Base-by-base conservation (phyloP, 2,888 invertebrate genomes). In the Cephus pygmeus region DNA sequence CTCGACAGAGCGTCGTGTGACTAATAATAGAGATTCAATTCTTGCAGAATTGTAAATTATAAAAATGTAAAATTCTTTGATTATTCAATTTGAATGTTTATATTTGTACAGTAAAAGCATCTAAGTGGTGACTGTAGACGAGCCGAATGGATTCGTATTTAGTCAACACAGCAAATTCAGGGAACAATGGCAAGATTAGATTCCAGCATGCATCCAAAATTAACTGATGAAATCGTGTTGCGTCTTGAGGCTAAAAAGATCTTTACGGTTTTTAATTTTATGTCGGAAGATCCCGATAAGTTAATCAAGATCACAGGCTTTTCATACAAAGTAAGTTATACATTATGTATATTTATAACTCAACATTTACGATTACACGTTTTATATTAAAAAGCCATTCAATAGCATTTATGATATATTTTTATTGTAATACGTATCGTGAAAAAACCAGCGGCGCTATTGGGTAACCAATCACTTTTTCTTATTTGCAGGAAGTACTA, bases 201-300 rank as follows among this genome's bases (percentile, higher is more conserved):
- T 77, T 75, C 82, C 11, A 79, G 76, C 34, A 78, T 86, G 31
- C 89, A 91, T 87, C 84, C 86, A 30, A 84, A 89, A 75, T 86
- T 95, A 23, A 91, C 92, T 3, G 91, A 93, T 80, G 87, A 85
- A 79, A 85, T 92, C 35, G 75, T 94, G 36, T 90, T 92, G 82
- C 86, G 85, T 80, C 91, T 95, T n/a, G 85, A 91, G 73, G 91
- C 91, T 78, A 93, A 93, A 85, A 92, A 93, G 77, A 93, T 95
- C 79, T 91, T 86, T 80, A 94, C 94, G 12, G 89, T 94, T 69
- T 86, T 92, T 68, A 93, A 95, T 85, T 94, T 95, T 89, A 89
- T 95, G 79, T 90, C 92, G 83, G 92, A 93, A 85, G 93, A 94
- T 85, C 89, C 92, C 30, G 93, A 93, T 79, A 93, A 93, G 83